These are phyloP conservation scores for Brachynemurus nebulosus DNA, from an alignment of 2,888 invertebrate genomes.

Conservation along the genomic window DNA sequence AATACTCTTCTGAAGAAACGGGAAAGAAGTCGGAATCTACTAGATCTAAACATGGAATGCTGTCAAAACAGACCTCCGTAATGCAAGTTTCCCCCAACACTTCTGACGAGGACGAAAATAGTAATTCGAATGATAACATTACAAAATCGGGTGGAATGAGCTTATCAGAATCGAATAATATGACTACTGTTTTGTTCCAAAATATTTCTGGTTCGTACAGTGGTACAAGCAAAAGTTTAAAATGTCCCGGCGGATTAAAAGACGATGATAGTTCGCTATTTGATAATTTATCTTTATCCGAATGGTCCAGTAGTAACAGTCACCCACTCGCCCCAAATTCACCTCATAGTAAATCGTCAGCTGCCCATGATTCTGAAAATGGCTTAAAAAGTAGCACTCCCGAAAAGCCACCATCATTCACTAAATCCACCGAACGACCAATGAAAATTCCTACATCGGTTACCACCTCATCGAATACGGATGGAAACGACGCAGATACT, in stretches of 20 bases:
- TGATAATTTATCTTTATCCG: constrained; percentile 63
- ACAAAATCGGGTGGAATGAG: constrained; percentile 54
- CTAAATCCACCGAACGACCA: constrained; percentile 37
- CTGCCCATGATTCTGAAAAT: constrained; percentile 28
- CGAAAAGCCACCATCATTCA: constrained; percentile 22
- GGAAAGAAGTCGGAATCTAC: neutral
- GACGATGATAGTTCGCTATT: constrained; percentile 66
- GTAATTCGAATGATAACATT: neutral
- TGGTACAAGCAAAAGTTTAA: constrained; percentile 36
- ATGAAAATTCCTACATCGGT: constrained; percentile 31
- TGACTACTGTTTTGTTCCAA: constrained; percentile 69
- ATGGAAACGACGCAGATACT: neutral
- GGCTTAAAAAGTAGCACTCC: constrained; percentile 16
- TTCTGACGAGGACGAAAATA: constrained; percentile 3
- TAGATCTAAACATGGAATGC: neutral
- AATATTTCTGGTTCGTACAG: constrained; percentile 58
- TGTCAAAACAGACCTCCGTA: constrained; percentile 21
- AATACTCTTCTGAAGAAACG: constrained; percentile 18
- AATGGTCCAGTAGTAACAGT: constrained; percentile 71
- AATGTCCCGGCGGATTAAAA: constrained; percentile 47
- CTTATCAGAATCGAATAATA: constrained; percentile 75
- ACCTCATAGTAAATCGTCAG: constrained; percentile 29
- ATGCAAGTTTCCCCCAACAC: constrained; percentile 39
- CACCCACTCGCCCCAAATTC: constrained; percentile 40
- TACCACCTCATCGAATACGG: neutral